Evolutionary conservation across 2,888 invertebrate species (phyloP), one percentile per base, ranked within the genome.

Genomic region (Trachelus iudaicus): DNA sequence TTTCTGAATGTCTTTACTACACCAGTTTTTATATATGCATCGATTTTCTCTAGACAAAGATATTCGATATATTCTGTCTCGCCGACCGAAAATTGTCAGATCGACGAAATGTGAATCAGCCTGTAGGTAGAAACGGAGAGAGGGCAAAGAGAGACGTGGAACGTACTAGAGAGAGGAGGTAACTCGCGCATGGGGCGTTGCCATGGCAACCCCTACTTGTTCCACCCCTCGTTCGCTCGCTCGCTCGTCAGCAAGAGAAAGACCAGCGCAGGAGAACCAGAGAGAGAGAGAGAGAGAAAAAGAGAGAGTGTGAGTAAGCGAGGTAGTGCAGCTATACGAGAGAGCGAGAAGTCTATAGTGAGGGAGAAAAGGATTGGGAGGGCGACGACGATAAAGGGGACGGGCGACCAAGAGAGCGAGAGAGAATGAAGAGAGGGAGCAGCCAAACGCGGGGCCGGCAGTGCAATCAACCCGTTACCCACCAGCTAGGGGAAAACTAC

Each of bases 401-500:
- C 81, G 81, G 77, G 81, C 77, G 83, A 82, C 68, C 75, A 83
- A 84, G 85, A 83, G 76, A 79, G 82, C 78, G 84, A 80, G 83
- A 81, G 84, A 82, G 83, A 56, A 56, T 23, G 84, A 81, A 84
- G 78, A 80, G 79, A 84, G 79, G 81, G 77, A 79, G 81, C 79
- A 83, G 84, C 85, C 84, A 84, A 86, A 84, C 80, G 86, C 84
- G 87, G 86, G 87, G 87, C 87, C 87, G 88, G 84, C 88, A 88
- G 91, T 90, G 90, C 90, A 90, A 91, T 91, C 91, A 91, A 91
- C 91, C 89, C 90, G 88, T 86, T 88, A 84, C 85, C 84, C 87
- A 86, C 85, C 87, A 84, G 85, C 85, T 86, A 87, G 88, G 88
- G 89, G 89, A 87, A 88, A 90, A 87, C 90, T 88, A 90, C 89